Conservation (phyloP, 2,797 vertebrate genomes). For the Bradypodion ventrale region DNA sequence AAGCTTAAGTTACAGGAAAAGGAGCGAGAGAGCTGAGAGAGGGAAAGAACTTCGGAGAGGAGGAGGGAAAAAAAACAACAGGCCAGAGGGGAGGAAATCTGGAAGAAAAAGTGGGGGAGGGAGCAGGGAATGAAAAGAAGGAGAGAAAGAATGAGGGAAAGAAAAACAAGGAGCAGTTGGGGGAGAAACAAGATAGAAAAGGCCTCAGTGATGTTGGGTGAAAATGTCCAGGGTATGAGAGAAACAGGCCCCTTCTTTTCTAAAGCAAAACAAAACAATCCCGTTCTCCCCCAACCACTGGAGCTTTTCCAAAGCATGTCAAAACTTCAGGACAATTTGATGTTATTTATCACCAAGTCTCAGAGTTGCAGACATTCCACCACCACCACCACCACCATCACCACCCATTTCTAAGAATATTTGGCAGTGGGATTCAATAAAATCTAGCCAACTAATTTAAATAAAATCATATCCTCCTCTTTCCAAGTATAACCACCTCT, state of each 20-base stretch:
- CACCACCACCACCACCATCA: no score
- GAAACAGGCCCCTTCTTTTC: not conserved
- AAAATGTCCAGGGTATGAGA: not conserved
- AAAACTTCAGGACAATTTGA: slow-evolving; percentile 4
- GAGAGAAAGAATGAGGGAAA: not conserved
- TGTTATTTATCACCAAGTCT: slow-evolving; percentile 18
- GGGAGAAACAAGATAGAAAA: not conserved
- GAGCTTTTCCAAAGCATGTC: not conserved
- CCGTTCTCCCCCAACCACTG: not conserved
- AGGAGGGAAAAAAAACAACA: slow-evolving; percentile 43
- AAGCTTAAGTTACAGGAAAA: slow-evolving; percentile 80
- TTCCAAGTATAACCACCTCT: not conserved
- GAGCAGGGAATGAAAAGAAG: not conserved
- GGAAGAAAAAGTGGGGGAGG: not conserved
- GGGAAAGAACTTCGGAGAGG: slow-evolving; percentile 33
- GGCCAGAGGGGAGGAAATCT: slow-evolving; percentile 32
- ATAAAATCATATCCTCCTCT: not conserved
- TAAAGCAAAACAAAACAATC: not conserved
- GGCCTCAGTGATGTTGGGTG: not conserved
- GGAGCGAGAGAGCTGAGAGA: slow-evolving; percentile 47
- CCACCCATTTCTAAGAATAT: not conserved
- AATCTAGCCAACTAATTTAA: not conserved
- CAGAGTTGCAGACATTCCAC: not conserved
- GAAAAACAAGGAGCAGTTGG: not conserved
- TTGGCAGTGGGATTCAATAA: not conserved